Base-by-base conservation (phyloP, 2,888 invertebrate genomes). In the Teinopalpus imperialis region DNA sequence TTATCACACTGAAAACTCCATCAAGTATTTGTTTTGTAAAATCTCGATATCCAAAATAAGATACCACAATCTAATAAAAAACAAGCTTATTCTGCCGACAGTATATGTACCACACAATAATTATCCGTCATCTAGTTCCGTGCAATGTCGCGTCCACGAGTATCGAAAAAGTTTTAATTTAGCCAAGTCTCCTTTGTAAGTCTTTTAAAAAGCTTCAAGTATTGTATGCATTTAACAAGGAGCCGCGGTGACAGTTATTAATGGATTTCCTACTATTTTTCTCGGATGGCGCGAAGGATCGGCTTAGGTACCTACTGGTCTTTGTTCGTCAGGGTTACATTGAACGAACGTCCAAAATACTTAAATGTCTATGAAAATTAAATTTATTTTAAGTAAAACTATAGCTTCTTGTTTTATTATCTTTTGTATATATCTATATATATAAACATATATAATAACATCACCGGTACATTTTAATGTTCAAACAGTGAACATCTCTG, bases 141-240 rank as follows among this genome's bases (percentile, higher is more conserved):
- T 80, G 81, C 83, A 81, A 81, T 85, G 86, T 87, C 82, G 83
- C 78, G 74, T 72, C 73, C 73, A 74, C 72, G 67, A 66, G 75
- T 85, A 85, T 86, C 83, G 86, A 86, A 88, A 86, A 88, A 88
- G 77, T 88, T 88, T 88, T 88, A 88, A 86, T 87, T 88, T 88
- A 87, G 88, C 88, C 85, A 86, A 83, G 83, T 79, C 73, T 69
- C 82, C 69, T 77, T 87, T 87, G 86, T 87, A 74, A 77, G 81
- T 80, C 81, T 85, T 87, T 80, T 86, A 83, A 85, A 88, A 86
- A 85, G 82, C 81, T 79, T 74, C 83, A 76, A 85, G 86, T 87
- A 88, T 88, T 88, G 87, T 87, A 87, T 88, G 87, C 87, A 85
- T 86, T 83, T 87, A 88, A 87, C 87, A 87, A 88, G 87, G 82